phyloP scores from a whole-genome alignment of 2,888 invertebrate species.

The Heliconius ismenius region DNA sequence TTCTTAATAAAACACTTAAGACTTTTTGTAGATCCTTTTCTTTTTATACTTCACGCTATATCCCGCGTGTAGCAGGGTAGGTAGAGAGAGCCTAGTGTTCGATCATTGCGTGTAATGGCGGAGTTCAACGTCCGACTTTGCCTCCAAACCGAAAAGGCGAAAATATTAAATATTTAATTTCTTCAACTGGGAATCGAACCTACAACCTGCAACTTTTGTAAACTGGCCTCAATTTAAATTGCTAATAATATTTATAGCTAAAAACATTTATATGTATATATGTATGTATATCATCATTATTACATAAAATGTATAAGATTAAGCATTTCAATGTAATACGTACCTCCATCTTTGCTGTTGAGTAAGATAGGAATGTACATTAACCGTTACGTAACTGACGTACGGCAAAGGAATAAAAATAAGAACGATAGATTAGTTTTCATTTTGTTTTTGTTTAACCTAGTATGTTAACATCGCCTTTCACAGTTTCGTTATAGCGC shows the following conservation, averaged over 20 bases:
- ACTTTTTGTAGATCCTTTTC: too few species aligned
- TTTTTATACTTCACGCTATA: too few species aligned
- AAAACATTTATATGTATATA: not conserved
- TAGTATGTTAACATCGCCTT: constrained; percentile 16
- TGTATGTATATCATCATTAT: not conserved
- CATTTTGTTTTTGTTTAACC: constrained; percentile 8
- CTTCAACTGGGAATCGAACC: too few species aligned
- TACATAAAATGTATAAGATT: constrained; percentile 11
- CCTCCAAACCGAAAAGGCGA: too few species aligned
- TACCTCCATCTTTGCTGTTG: constrained; percentile 23
- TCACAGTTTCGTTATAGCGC: constrained; percentile 4
- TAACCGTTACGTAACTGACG: constrained; percentile 25
- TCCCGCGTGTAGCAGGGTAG: too few species aligned
- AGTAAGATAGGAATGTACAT: constrained; percentile 23
- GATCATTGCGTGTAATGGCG: too few species aligned
- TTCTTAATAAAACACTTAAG: too few species aligned
- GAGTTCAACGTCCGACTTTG: too few species aligned
- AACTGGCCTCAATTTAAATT: not conserved
- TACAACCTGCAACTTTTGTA: too few species aligned
- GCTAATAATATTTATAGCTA: not conserved
- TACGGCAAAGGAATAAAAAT: constrained; percentile 19
- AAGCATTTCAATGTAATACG: constrained; percentile 11
- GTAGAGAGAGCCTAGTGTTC: too few species aligned
- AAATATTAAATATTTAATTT: too few species aligned
- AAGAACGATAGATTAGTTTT: constrained; percentile 8